These are phyloP conservation scores for Trogon melanurus DNA, from an alignment of 2,113 vertebrate species.

Conservation along the genomic window DNA sequence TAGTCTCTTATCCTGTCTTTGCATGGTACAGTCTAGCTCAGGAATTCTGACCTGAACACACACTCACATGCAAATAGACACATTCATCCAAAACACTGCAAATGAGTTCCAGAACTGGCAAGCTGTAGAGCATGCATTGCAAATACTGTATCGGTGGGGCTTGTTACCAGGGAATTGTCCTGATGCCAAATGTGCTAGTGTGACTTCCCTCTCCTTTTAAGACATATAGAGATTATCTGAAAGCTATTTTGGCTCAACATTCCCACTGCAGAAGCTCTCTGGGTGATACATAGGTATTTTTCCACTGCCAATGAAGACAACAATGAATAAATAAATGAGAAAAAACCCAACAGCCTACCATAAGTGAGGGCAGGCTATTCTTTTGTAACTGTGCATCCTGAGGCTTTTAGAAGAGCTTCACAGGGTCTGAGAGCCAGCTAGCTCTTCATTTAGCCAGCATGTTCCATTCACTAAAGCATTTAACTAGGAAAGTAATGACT, in stretches of 20 bases:
- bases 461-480: conserved; percentile 24
- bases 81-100: not conserved
- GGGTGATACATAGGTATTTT: not conserved
- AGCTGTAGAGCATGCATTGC: not conserved
- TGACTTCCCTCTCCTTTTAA: not conserved
- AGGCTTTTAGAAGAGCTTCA: conserved; percentile 12
- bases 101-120: conserved; percentile 4
- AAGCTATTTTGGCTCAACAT: not conserved
- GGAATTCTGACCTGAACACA: conserved; percentile 18
- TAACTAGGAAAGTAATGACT: conserved; percentile 41
- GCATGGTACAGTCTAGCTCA: conserved; percentile 25
- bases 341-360: not conserved
- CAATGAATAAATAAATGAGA: conserved; percentile 16
- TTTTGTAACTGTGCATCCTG: not conserved
- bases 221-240: not conserved
- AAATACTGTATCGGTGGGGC: not conserved
- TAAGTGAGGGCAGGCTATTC: not conserved
- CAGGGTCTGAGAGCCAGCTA: not conserved
- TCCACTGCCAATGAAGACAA: not conserved
- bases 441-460: not conserved
- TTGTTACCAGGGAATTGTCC: not conserved
- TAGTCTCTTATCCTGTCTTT: not conserved
- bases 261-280: not conserved
- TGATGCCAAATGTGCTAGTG: not conserved
- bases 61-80: not conserved